Evolutionary conservation across 2,888 invertebrate genomes (phyloP).

Genomic region (Leucophora obtusa): DNA sequence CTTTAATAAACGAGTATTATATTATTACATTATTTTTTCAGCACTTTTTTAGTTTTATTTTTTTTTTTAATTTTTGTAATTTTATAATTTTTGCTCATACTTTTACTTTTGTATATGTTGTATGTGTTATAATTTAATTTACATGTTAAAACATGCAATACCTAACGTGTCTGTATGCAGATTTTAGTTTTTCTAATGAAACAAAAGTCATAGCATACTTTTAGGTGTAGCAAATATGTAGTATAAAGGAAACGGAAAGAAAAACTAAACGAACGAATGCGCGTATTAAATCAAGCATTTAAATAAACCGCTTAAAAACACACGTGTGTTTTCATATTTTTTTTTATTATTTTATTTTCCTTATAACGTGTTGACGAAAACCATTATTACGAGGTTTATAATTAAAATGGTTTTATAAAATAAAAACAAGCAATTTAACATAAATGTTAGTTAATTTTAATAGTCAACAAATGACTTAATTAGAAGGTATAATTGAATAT

Average conservation of each 20-base stretch:
- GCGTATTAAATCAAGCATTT: neutral
- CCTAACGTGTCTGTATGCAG: slow-evolving; percentile 44
- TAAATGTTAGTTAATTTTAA: slow-evolving; percentile 1
- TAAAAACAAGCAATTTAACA: neutral
- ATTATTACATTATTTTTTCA: slow-evolving; percentile 12
- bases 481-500: neutral
- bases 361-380: neutral
- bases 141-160: slow-evolving; percentile 39
- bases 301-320: slow-evolving; percentile 37
- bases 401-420: neutral
- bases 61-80: too few species aligned
- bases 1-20: slow-evolving; percentile 28
- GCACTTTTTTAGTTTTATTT: neutral
- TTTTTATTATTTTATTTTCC: neutral
- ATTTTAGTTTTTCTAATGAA: slow-evolving; percentile 10
- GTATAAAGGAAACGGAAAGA: neutral
- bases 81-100: slow-evolving; percentile 24
- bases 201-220: slow-evolving; percentile 26
- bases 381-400: neutral
- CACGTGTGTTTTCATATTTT: neutral
- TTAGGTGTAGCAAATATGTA: slow-evolving; percentile 2
- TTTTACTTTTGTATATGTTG: slow-evolving; percentile 11
- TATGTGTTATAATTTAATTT: slow-evolving; percentile 44
- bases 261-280: neutral
- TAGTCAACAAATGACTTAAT: neutral